Base-by-base conservation (phyloP, 2,797 vertebrate genomes). In the Geotrypetes seraphini region DNA sequence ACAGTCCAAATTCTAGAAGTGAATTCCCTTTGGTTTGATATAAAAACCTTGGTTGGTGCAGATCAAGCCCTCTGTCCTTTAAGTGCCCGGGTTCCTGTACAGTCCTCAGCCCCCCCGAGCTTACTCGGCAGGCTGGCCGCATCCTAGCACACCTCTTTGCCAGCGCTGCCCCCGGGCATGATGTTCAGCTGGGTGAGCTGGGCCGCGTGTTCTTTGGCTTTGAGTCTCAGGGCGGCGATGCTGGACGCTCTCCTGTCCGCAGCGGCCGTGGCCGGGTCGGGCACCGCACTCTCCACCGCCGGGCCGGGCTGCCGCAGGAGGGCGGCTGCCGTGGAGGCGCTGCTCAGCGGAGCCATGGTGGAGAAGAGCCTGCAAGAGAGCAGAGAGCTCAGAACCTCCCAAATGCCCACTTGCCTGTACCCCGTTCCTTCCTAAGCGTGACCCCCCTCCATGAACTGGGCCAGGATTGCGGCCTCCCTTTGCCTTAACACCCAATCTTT, bases 171-270 rank as follows among this genome's bases (percentile, higher is more conserved):
- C 12, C 87, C 52, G 15, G 91, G 90, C 76, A 96, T 85, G 73
- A 96, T 92, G 83, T 93, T 96, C 53, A 97, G 91, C 79, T 96
- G 94, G 57, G 92, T 96, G 61, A 97, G 87, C 80, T 97, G 94
- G 31, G 93, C 94, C 3, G 94, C 96, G 72, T 97, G 94, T 72
- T 97, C 93, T 76, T 96, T 97, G 51, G 94, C 94, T 79, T 97
- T 97, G 71, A 97, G 90, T 73, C 94, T 83, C 69, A 97, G 83
- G 9, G 93, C 92, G 3, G 94, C 94, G 53, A 97, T 97, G 72
- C 94, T 97, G 36, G 94, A 96, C 27, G 94, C 94, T 53, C 94
- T 78, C 53, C 94, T 87, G 79, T 97, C 93, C 8, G 92, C 93
- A 2, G 91, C 91, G 1, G 77, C 79, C 4, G 76, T 69, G 51